Evolutionary conservation across 1,140 invertebrate species (phyloP), one percentile per base, ranked within the genome.

Genomic region (Danaus plexippus): DNA sequence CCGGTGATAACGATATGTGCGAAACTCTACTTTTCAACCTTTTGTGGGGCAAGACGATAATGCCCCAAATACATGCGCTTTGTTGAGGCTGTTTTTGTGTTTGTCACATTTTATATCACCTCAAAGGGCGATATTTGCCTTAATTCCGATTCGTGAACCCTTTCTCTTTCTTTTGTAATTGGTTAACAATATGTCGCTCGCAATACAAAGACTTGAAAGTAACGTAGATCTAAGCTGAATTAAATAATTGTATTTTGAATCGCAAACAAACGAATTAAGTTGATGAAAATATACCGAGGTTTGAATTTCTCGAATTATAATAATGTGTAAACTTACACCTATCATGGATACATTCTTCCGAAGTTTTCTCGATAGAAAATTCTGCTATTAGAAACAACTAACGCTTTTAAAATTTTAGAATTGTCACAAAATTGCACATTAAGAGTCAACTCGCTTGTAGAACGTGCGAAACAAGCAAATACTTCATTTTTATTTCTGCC

Each of bases 1-100:
- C 69, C 75, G 59, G 68, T 74, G 78, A 85, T 83, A 83, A 69
- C 69, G 74, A 74, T 79, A 80, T 77, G 78, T 81, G 80, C 73
- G 66, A 73, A 77, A 71, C 68, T 71, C 73, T 75, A 85, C 80
- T 85, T 83, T 83, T 75, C 77, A 83, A 76, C 80, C 82, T 83
- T 85, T 85, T 83, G 80, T 82, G 69, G 73, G 72, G 66, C 65
- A 63, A 75, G 73, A 73, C 76, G 77, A 83, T 85, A 83, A 83
- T 85, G 71, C 71, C 57, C 55, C 60, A 76, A 77, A 80, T 79
- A 77, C 80, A 81, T 84, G 78, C 74, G 74, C 73, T 71, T 65
- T 80, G 73, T 80, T 72, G 73, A 61, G 52, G 48, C 48, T 65
- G 67, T 77, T 76, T 80, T 80, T 78, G 73, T 62, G 72, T 78